Percentiles rank a stretch among this genome's conserved stretches.
These are phyloP conservation scores for Melanotaenia duboulayi DNA, from an alignment of 2,113 vertebrate species.

Conservation along the genomic window DNA sequence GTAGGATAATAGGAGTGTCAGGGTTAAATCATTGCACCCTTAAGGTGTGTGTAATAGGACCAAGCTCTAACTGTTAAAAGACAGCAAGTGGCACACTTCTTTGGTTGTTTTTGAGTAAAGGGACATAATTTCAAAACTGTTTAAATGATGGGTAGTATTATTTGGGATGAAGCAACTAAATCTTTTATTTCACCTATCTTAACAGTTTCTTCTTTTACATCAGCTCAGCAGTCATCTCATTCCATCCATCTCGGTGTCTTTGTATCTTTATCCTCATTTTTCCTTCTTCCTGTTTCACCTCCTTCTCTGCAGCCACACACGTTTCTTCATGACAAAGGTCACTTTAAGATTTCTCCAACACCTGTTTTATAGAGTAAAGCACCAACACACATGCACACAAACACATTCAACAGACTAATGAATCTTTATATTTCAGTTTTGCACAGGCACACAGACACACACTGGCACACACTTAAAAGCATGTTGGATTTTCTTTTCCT, in stretches of 20 bases:
- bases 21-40: neutral
- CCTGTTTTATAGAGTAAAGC: conserved; percentile 34
- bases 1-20: neutral
- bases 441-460: neutral
- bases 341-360: conserved; percentile 36
- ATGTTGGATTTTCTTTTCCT: conserved; percentile 28
- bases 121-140: conserved; percentile 8
- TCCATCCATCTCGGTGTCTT: conserved; percentile 7
- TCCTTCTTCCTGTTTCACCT: conserved; percentile 5
- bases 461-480: conserved; percentile 3
- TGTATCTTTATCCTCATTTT: conserved; percentile 18
- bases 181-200: conserved; percentile 9
- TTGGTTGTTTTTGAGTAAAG: conserved; percentile 1
- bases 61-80: neutral
- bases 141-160: neutral
- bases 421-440: conserved; percentile 13
- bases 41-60: neutral
- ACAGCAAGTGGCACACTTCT: neutral
- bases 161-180: neutral
- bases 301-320: neutral
- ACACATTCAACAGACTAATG: conserved; percentile 23
- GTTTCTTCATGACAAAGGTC: conserved; percentile 25
- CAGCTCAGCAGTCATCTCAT: conserved; percentile 10
- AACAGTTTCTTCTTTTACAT: conserved; percentile 11
- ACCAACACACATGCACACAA: conserved; percentile 1